A percentile compares a stretch with the other conserved stretches of the same genome.
Evolutionary conservation across 2,113 vertebrate species (phyloP).

Genomic region (Uria aalge): DNA sequence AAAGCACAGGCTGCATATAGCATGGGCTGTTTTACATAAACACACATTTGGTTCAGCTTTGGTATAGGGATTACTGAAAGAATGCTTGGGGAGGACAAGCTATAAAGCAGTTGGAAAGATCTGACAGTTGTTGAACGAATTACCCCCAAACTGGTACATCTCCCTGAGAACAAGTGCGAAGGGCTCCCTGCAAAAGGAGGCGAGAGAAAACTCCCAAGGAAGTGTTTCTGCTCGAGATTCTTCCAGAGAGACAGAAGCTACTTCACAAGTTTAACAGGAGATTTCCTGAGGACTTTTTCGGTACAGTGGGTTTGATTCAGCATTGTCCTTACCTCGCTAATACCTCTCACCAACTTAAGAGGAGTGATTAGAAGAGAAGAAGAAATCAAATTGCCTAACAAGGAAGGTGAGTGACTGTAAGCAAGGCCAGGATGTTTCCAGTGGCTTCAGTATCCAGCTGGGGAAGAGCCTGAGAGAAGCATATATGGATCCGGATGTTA

Average conservation of each 20-base stretch:
- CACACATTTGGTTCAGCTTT: constrained; percentile 54
- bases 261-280: not conserved
- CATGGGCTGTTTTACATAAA: constrained; percentile 60
- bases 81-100: constrained; percentile 10
- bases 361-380: not conserved
- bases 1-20: constrained; percentile 44
- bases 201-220: not conserved
- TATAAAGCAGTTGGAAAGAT: constrained; percentile 21
- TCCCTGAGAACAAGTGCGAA: constrained; percentile 1
- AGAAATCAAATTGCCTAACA: not conserved
- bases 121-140: constrained; percentile 47
- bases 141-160: constrained; percentile 9
- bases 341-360: not conserved
- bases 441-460: not conserved
- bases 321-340: not conserved
- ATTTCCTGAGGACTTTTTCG: not conserved
- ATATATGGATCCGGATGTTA: not conserved
- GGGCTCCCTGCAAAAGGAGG: not conserved
- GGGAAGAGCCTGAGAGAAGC: not conserved
- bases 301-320: not conserved
- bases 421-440: not conserved
- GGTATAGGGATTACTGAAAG: constrained; percentile 42
- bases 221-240: not conserved
- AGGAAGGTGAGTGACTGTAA: not conserved
- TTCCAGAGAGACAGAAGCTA: not conserved